Percentiles rank a stretch among this genome's conserved stretches.
Evolutionary conservation across 2,888 invertebrate species (phyloP).

Genomic region (Eristalinus sepulchralis): DNA sequence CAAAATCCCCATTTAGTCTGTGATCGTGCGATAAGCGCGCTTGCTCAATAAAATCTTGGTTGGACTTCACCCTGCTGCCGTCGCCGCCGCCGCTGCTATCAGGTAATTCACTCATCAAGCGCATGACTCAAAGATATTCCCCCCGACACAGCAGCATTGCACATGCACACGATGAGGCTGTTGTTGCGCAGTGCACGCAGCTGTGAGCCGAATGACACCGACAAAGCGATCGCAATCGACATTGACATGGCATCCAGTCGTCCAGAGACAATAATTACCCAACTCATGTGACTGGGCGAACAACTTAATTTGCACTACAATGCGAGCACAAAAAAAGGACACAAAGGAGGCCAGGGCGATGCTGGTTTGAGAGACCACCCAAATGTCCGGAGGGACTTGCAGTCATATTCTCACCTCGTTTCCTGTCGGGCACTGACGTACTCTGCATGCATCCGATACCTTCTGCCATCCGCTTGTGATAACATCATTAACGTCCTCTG

Average conservation of each 20-base stretch:
- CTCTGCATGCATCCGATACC: slow-evolving; percentile 62
- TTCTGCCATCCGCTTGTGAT: slow-evolving; percentile 51
- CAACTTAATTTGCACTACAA: slow-evolving; percentile 56
- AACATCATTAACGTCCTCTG: slow-evolving; percentile 64
- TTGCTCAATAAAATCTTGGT: not conserved
- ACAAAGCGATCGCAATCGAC: slow-evolving; percentile 38
- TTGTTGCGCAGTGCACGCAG: slow-evolving; percentile 36
- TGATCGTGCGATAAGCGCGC: not conserved
- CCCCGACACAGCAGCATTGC: slow-evolving; percentile 21
- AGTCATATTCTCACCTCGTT: slow-evolving; percentile 66
- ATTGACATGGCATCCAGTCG: slow-evolving; percentile 29
- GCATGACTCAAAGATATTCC: slow-evolving; percentile 45
- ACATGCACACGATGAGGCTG: slow-evolving; percentile 1
- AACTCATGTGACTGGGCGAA: slow-evolving; percentile 45
- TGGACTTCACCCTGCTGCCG: not conserved
- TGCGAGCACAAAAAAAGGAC: not conserved
- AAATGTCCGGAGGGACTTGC: slow-evolving; percentile 36
- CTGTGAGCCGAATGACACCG: slow-evolving; percentile 41
- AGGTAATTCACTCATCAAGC: slow-evolving; percentile 58
- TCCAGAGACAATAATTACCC: slow-evolving; percentile 47
- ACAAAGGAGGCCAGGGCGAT: slow-evolving; percentile 27
- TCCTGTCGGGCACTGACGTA: slow-evolving; percentile 62
- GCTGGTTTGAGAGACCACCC: slow-evolving; percentile 57
- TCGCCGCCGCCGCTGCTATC: slow-evolving; percentile 1
- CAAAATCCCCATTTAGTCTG: slow-evolving; percentile 29